Conservation (phyloP, 2,797 vertebrate species). For the Coregonus sp. region DNA sequence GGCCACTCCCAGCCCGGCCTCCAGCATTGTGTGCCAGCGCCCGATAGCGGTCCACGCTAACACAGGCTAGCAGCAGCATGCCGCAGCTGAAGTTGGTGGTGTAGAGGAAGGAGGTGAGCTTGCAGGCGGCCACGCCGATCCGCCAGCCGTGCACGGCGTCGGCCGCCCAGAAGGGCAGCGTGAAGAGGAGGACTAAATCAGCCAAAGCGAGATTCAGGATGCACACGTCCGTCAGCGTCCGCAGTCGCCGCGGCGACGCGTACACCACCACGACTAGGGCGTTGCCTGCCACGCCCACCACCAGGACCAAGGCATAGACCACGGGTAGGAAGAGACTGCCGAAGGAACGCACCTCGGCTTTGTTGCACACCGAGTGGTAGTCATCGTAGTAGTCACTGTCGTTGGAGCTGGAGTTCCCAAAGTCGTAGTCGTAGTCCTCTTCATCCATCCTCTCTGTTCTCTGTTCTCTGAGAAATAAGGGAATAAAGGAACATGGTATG, state of each 20-base stretch:
- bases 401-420: conserved; percentile 46
- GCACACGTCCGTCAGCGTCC: conserved; percentile 87
- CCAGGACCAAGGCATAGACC: conserved; percentile 83
- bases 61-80: conserved; percentile 92
- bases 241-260: conserved; percentile 78
- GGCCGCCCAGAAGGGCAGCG: conserved; percentile 90
- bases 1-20: conserved; percentile 29
- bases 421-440: conserved; percentile 39
- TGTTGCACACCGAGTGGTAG: conserved; percentile 84
- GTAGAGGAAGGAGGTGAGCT: conserved; percentile 85
- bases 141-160: conserved; percentile 88
- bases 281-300: conserved; percentile 87
- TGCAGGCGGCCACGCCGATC: conserved; percentile 82
- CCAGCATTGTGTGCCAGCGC: conserved; percentile 60
- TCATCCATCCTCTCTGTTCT: conserved; percentile 50
- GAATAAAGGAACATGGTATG: neutral
- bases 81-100: conserved; percentile 91
- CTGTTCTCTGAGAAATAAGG: conserved; percentile 35
- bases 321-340: conserved; percentile 83
- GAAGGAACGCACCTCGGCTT: conserved; percentile 85
- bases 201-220: conserved; percentile 90
- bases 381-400: conserved; percentile 64
- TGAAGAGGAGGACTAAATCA: conserved; percentile 87
- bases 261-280: conserved; percentile 85
- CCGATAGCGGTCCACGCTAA: conserved; percentile 86